Evolutionary conservation across 2,888 invertebrate species (phyloP), one percentile per base, ranked within the genome.

Genomic region (Globia sparganii): DNA sequence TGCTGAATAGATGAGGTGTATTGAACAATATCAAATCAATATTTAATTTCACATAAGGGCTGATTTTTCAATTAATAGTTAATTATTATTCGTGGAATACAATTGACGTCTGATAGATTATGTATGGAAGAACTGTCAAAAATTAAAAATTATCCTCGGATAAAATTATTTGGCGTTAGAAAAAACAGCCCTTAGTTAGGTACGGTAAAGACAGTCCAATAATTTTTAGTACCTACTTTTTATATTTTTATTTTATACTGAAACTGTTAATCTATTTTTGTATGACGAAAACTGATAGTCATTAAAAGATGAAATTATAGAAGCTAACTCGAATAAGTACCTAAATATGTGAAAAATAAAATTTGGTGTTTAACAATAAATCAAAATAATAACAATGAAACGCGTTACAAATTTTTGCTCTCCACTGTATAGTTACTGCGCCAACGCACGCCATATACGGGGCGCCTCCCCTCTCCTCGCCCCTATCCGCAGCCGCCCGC

Each of bases 361-460:
- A 0, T 8, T 1, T 64, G 6, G 37, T 72, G 74, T 43, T 58
- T 4, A 25, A 8, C 2, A 37, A 37, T 28, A 21, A 34, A 58
- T 46, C 4, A 28, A 40, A 34, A 72, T n/a, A 43, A 64, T 28
- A 72, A 66, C 66, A 78, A 81, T 59, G 43, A 49, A 53, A 80
- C 15, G 0, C 28, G 43, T 46, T 37, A 69, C 37, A 82, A n/a
- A 76, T 78, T 89, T 91, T 83, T 89, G 80, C 73, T 86, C 80
- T 76, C 61, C 81, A 91, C 78, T 90, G 92, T 93, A 91, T 87
- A 78, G 83, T 84, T 86, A 81, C 88, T 94, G 95, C 93, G 94
- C 93, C 89, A 83, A 90, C 94, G 94, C 95, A 91, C 80, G 89
- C 95, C 95, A 92, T 95, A 92, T 95, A 94, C 92, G 94, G 93